These are phyloP conservation scores for Tetragnatha versicolor DNA, from an alignment of 1,140 invertebrate genomes.

Conservation along the genomic window DNA sequence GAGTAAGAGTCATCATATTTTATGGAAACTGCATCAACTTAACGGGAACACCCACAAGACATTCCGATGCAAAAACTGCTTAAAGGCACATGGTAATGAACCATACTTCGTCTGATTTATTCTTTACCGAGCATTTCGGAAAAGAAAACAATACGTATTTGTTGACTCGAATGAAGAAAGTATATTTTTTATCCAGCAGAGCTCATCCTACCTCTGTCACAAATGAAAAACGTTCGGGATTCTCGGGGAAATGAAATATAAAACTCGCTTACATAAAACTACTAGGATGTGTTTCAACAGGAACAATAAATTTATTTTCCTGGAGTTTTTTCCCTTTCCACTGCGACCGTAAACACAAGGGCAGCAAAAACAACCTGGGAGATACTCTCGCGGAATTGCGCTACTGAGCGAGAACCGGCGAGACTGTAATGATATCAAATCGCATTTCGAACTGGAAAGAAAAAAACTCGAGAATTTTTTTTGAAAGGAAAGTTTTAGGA, in stretches of 20 bases:
- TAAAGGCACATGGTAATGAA: too few species aligned
- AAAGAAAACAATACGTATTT: too few species aligned
- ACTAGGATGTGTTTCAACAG: conserved; percentile 18
- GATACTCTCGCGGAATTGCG: conserved; percentile 9
- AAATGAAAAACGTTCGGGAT: conserved; percentile 29
- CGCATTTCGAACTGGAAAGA: conserved; percentile 36
- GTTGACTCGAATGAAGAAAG: too few species aligned
- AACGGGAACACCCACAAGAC: too few species aligned
- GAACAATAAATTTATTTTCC: conserved; percentile 35
- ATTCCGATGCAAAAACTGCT: too few species aligned
- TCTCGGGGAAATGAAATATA: conserved; percentile 10
- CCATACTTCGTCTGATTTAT: too few species aligned
- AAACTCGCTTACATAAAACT: conserved; percentile 33
- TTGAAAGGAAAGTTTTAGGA: conserved; percentile 8
- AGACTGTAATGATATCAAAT: conserved; percentile 50
- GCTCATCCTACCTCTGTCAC: too few species aligned
- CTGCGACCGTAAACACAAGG: conserved; percentile 8
- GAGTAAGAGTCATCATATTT: too few species aligned
- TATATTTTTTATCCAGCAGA: too few species aligned
- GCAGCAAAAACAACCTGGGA: conserved; percentile 1
- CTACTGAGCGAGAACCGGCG: conserved; percentile 28
- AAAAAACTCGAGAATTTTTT: not conserved
- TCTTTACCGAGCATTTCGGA: too few species aligned
- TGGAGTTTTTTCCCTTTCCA: not conserved
- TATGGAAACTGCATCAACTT: too few species aligned